Evolutionary conservation across 37 sponge, comb jelly and placozoan species (phyloP), one percentile per base, ranked within the genome.

Genomic region (Corticium candelabrum): DNA sequence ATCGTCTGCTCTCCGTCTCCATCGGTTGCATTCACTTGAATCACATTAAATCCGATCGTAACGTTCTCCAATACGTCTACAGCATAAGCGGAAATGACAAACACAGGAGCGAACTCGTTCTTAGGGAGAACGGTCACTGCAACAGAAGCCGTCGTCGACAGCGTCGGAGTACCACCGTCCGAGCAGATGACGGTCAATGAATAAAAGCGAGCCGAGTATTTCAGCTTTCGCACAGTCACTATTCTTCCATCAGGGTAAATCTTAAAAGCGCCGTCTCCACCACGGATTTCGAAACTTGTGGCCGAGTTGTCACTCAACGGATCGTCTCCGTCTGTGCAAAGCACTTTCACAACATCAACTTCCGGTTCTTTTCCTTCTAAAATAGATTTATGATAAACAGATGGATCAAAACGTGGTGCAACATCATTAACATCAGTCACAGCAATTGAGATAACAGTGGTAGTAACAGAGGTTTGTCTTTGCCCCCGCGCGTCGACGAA

Each of bases 101-200:
- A 86, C n/a, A 70, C 67, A 57, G 90, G 90, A 32, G 85, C 57
- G 37, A 40, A 69, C 40, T 86, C 85, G 56, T 90, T 90, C 82
- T 75, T 83, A 43, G 90, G 87, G n/a, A 35, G 37, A 2, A 90
- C 68, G 36, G 56, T 32, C 2, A 90, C 77, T 4, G 74, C 78
- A 5, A 90, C 72, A 35, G 29, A 5, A 15, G 73, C 73, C 73
- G 33, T 70, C 5, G 35, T 34, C 5, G 73, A 70, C 36, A 7
- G 5, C 29, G 29, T 29, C 32, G 41, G 84, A 35, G 39, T 70
- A 41, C 35, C 82, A 69, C 76, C 72, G 57, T 90, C 90, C 37
- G 40, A 71, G 56, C 90, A 90, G 5, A 70, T 35, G 0, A 81
- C 82, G 1, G 37, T 40, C 38, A 90, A 68, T 0, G 31, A 68